These are phyloP conservation scores for Genyomyrus donnyi DNA, from an alignment of 2,113 vertebrate genomes.

Conservation along the genomic window DNA sequence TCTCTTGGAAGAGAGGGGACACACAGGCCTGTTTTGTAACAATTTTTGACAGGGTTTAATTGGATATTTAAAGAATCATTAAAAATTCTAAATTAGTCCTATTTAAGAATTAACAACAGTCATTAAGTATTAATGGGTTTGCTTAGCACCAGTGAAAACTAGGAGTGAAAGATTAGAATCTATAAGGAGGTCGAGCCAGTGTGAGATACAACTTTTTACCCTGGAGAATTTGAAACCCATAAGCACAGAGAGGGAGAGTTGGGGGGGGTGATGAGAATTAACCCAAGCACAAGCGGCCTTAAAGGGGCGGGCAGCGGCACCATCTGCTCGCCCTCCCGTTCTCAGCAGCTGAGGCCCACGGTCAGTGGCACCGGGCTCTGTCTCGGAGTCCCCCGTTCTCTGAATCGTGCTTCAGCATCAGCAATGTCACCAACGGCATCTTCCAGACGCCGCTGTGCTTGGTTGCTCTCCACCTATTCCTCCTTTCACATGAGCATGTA, in stretches of 20 bases:
- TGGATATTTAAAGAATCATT: conserved; percentile 87
- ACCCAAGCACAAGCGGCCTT: not conserved
- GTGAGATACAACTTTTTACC: conserved; percentile 74
- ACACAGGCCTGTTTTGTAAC: conserved; percentile 26
- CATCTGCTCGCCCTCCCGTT: not conserved
- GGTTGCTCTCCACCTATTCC: not conserved
- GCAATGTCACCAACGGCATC: not conserved
- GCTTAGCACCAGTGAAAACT: conserved; percentile 73
- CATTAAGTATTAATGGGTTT: conserved; percentile 92
- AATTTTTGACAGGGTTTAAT: conserved; percentile 65
- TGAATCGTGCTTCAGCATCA: not conserved
- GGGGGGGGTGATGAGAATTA: not conserved
- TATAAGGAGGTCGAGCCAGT: conserved; percentile 77
- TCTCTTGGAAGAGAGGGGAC: conserved; percentile 2
- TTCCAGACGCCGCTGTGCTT: not conserved
- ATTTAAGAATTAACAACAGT: conserved; percentile 85
- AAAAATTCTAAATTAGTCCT: conserved; percentile 93
- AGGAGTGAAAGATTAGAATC: conserved; percentile 81
- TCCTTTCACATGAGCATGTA: not conserved
- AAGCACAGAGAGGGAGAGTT: not conserved
- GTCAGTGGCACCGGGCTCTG: too few species aligned
- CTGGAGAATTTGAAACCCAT: conserved; percentile 48
- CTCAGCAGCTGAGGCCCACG: not conserved
- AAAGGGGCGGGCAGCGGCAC: not conserved
- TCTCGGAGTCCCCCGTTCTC: not conserved